A percentile compares a stretch with the other conserved stretches of the same genome.
Conservation (phyloP, 2,888 invertebrate genomes). For the Habroteleia sp. region DNA sequence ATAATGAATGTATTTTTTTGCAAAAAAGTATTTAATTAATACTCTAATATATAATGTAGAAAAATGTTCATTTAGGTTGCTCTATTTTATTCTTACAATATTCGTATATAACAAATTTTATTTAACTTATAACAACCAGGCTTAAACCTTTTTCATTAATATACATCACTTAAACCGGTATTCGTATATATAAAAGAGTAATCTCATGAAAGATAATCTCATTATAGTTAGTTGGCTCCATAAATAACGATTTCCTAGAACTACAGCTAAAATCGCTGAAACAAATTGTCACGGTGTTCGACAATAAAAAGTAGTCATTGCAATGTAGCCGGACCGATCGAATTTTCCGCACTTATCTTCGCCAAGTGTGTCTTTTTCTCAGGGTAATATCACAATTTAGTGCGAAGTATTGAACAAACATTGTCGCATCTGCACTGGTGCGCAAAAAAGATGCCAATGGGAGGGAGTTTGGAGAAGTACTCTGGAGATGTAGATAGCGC, state of each 20-base stretch:
- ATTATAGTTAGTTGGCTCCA: constrained; percentile 34
- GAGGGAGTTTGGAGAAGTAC: constrained; percentile 19
- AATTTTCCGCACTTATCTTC: constrained; percentile 67
- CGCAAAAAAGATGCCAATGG: constrained; percentile 34
- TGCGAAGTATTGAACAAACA: constrained; percentile 62
- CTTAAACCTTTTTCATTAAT: constrained; percentile 26
- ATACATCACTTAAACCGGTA: constrained; percentile 11
- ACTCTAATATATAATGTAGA: no score
- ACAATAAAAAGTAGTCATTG: constrained; percentile 55
- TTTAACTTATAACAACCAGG: no score
- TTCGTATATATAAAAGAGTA: constrained; percentile 40
- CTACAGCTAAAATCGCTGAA: constrained; percentile 51
- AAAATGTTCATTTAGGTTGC: no score
- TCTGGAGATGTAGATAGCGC: constrained; percentile 52
- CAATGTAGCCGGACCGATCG: constrained; percentile 36
- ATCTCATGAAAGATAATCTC: constrained; percentile 52
- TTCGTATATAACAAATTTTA: no score
- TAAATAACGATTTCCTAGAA: constrained; percentile 47
- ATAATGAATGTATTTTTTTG: no score
- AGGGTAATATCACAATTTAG: constrained; percentile 60
- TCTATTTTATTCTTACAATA: no score
- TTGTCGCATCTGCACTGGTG: constrained; percentile 57
- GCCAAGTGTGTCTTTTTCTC: constrained; percentile 60
- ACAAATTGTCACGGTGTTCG: constrained; percentile 47
- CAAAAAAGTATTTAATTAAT: no score